phyloP scores from a whole-genome alignment of 92 coral and sea anemone genomes.

The Bergia sp. region DNA sequence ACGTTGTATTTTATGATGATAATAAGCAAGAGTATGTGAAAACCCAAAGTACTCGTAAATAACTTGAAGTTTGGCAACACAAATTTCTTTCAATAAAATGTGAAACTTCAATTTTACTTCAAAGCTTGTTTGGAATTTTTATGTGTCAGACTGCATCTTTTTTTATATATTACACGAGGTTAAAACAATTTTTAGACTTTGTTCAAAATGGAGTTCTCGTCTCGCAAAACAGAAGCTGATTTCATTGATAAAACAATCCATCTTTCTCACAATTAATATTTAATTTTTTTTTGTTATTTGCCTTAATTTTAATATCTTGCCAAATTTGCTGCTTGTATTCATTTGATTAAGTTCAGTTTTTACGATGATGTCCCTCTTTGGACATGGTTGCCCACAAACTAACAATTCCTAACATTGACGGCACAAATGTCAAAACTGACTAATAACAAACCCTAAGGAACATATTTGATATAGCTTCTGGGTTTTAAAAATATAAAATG shows the following conservation, averaged over 20 bases:
- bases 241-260: background rate
- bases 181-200: background rate
- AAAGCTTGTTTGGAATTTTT: background rate
- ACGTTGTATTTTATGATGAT: constrained; percentile 11
- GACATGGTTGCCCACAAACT: background rate
- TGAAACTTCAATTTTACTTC: background rate
- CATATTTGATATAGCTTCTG: background rate
- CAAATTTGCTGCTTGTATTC: background rate
- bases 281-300: constrained; percentile 2
- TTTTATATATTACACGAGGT: background rate
- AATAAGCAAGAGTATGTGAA: background rate
- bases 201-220: background rate
- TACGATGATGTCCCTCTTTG: background rate
- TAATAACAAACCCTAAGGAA: too few species aligned
- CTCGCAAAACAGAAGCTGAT: background rate
- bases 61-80: constrained; percentile 5
- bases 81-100: background rate
- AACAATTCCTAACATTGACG: background rate
- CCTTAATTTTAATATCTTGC: constrained; percentile 15
- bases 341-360: background rate
- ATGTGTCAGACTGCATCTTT: background rate
- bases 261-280: constrained; percentile 10
- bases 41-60: constrained; percentile 4
- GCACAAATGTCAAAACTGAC: too few species aligned
- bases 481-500: background rate